phyloP scores from a whole-genome alignment of 1,140 invertebrate genomes.

The Dolichoris vasculosae region DNA sequence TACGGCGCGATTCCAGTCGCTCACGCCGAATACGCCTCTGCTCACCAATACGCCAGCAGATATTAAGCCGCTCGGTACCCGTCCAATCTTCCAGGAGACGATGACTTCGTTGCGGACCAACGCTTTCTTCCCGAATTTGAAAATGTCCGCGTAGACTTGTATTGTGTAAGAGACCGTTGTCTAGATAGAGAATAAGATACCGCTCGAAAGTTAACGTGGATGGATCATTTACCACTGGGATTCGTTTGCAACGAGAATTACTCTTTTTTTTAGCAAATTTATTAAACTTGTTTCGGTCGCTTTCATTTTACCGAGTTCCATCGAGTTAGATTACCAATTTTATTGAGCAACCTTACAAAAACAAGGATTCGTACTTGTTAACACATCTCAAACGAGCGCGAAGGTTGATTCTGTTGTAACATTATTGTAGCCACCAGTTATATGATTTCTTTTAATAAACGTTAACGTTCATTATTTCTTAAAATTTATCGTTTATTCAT shows the following conservation, averaged over 20 bases:
- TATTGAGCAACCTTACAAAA: neutral
- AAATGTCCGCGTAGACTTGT: neutral
- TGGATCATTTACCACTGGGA: no score
- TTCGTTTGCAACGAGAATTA: neutral
- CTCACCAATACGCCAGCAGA: constrained; percentile 22
- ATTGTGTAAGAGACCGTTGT: neutral
- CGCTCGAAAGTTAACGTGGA: no score
- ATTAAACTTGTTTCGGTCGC: neutral
- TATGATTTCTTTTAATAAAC: constrained; percentile 50
- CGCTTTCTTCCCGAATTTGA: neutral
- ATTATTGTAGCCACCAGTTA: constrained; percentile 7
- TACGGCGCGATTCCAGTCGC: neutral
- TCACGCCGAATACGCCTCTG: constrained; percentile 52
- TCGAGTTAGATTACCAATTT: neutral
- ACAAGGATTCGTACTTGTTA: neutral
- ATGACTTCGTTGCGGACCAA: no score
- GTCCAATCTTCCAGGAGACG: neutral
- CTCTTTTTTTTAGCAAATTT: neutral
- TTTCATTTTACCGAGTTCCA: neutral
- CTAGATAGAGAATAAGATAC: neutral
- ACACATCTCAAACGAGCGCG: neutral
- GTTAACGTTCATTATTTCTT: constrained; percentile 19
- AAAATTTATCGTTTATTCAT: neutral
- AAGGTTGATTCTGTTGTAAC: constrained; percentile 2
- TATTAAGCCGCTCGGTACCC: neutral